Conservation (phyloP, 2,888 invertebrate species). For the Andrena chrysosceles region DNA sequence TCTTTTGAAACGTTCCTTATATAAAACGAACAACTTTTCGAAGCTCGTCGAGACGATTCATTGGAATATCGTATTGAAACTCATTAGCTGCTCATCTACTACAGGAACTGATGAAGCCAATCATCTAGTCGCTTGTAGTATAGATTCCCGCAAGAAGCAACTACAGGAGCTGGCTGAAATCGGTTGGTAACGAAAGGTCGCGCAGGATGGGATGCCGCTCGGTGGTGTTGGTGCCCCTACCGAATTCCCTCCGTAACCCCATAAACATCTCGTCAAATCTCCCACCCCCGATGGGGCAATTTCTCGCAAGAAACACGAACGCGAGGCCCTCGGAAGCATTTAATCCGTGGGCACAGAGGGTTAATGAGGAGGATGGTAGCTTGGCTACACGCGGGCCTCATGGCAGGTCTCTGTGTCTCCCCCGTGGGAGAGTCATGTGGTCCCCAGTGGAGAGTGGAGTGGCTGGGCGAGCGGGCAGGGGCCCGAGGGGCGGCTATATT, state of each 20-base stretch:
- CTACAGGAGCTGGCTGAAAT: neutral
- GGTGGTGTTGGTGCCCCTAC: slow-evolving; percentile 10
- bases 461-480: slow-evolving; percentile 70
- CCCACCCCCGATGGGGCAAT: slow-evolving; percentile 2
- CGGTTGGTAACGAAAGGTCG: neutral
- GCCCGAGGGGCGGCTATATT: slow-evolving; percentile 75
- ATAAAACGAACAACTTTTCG: too few relatives aligned
- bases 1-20: too few relatives aligned
- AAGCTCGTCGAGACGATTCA: too few relatives aligned
- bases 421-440: slow-evolving; percentile 68
- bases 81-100: too few relatives aligned
- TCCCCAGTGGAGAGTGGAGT: slow-evolving; percentile 33
- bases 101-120: too few relatives aligned
- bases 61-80: too few relatives aligned
- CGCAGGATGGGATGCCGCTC: neutral
- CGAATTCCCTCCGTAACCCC: slow-evolving; percentile 42
- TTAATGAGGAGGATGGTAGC: slow-evolving; percentile 80
- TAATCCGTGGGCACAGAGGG: slow-evolving; percentile 72
- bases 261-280: slow-evolving; percentile 52
- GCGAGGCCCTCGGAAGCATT: slow-evolving; percentile 60
- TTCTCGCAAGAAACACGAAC: slow-evolving; percentile 32
- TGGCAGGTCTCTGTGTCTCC: slow-evolving; percentile 67
- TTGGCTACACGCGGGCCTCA: slow-evolving; percentile 66
- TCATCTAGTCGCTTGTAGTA: neutral
- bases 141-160: neutral